Evolutionary conservation across 2,888 invertebrate genomes (phyloP).

Genomic region (Brachycybe producta): DNA sequence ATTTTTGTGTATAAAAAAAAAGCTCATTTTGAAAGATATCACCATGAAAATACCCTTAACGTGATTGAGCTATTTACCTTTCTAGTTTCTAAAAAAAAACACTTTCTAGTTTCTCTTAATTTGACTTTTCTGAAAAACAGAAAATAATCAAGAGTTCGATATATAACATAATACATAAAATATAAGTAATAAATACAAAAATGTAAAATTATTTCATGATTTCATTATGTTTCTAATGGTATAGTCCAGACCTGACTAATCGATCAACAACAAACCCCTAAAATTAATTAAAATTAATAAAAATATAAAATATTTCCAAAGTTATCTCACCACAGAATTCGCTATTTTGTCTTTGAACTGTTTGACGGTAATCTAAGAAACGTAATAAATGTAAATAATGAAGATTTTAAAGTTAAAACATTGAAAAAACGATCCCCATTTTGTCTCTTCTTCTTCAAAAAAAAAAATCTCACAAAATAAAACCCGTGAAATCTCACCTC

Average conservation of each 20-base stretch:
- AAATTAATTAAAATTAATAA: neutral
- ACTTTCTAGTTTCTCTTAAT: too few relatives aligned
- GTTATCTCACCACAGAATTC: slow-evolving; percentile 47
- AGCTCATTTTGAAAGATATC: too few relatives aligned
- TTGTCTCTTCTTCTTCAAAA: neutral
- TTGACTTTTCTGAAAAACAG: too few relatives aligned
- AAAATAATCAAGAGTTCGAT: too few relatives aligned
- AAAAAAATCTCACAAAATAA: neutral
- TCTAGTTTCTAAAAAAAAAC: too few relatives aligned
- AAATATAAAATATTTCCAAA: slow-evolving; percentile 3
- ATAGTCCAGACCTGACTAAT: neutral
- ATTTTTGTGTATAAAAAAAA: too few relatives aligned
- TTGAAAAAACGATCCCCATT: neutral
- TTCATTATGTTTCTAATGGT: neutral
- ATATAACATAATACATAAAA: too few relatives aligned
- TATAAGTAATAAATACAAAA: too few relatives aligned
- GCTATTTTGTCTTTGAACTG: slow-evolving; percentile 68
- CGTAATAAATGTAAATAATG: neutral
- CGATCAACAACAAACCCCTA: neutral
- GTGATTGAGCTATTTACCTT: too few relatives aligned
- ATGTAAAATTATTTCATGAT: too few relatives aligned
- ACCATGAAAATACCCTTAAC: too few relatives aligned
- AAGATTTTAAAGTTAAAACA: neutral
- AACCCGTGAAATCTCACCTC: slow-evolving; percentile 50
- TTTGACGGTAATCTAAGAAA: slow-evolving; percentile 56